Base-by-base conservation (phyloP, 1,140 invertebrate species). In the Druon quercuslanigerum region DNA sequence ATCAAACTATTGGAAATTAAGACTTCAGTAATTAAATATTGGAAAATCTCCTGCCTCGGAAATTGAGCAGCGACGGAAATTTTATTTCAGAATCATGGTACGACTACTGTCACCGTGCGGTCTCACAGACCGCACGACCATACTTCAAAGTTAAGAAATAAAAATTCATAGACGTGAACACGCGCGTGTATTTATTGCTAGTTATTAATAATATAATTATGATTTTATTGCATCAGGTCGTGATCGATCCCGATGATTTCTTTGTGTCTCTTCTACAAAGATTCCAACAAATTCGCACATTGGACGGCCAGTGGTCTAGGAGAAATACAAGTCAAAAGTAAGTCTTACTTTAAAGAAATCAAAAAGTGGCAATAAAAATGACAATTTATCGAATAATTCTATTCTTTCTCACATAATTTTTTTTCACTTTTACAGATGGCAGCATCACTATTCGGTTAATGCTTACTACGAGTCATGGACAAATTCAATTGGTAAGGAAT, bases 401-500 rank as follows among this genome's bases (percentile, higher is more conserved):
- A 60, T 78, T 73, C 50, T 70, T 81, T 33, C 33, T 54, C 11
- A 40, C 3, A n/a, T 25, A 72, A 72, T 17, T 51, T 72, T 19
- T 50, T 50, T 72, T 50, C 1, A 17, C 40, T 13, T 75, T 87
- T 78, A 12, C 76, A 91, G 91, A 51, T 91, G 89, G 84, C 90
- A 91, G 6, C 89, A 91, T 82, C 92, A 92, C 2, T 93, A 90
- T 77, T 87, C 91, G n/a, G 90, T 93, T 16, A 92, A 91, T 82
- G 92, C 92, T 11, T 95, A 93, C 87, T 95, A 95, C 86, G 93
- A 94, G 83, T 91, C 92, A 3, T 92, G 93, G 70, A 91, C 93
- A 71, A 95, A 95, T 84, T 92, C 92, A 70, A 94, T 95, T 73
- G 93, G 94, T 94, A 91, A 93, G 91, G 73, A 19, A 40, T 5